A percentile compares a stretch with the other conserved stretches of the same genome.
phyloP scores from a whole-genome alignment of 2,113 vertebrate genomes.

The Pituophis catenifer region DNA sequence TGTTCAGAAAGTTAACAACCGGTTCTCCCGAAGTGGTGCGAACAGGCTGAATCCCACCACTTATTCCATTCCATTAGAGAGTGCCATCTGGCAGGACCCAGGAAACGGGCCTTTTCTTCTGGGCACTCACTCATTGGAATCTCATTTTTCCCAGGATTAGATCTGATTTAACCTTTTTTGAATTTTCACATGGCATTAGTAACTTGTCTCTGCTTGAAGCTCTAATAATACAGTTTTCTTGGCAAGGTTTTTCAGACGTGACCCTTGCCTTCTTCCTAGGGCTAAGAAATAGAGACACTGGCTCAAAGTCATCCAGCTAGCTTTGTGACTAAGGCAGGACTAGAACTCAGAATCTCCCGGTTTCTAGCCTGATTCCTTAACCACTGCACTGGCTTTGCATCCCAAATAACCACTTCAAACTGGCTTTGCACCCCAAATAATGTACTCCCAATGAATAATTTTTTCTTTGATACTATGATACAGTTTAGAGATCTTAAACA shows the following conservation, averaged over 20 bases:
- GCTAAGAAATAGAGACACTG: not conserved
- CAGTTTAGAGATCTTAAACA: constrained; percentile 22
- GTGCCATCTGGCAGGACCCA: not conserved
- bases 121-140: not conserved
- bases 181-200: not conserved
- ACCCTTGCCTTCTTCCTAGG: not conserved
- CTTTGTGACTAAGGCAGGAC: not conserved
- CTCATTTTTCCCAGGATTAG: not conserved
- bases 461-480: constrained; percentile 22
- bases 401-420: not conserved
- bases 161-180: not conserved
- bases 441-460: constrained; percentile 18
- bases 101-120: not conserved
- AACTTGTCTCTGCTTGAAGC: not conserved
- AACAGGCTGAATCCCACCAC: too few relatives aligned
- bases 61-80: not conserved
- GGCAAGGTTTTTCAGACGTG: not conserved
- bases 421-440: not conserved
- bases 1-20: too few relatives aligned
- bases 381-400: not conserved
- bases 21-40: too few relatives aligned
- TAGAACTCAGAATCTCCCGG: not conserved
- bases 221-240: not conserved
- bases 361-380: not conserved
- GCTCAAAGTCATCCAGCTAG: not conserved